phyloP scores from a whole-genome alignment of 2,797 vertebrate genomes.

The Diplodus puntazzo region DNA sequence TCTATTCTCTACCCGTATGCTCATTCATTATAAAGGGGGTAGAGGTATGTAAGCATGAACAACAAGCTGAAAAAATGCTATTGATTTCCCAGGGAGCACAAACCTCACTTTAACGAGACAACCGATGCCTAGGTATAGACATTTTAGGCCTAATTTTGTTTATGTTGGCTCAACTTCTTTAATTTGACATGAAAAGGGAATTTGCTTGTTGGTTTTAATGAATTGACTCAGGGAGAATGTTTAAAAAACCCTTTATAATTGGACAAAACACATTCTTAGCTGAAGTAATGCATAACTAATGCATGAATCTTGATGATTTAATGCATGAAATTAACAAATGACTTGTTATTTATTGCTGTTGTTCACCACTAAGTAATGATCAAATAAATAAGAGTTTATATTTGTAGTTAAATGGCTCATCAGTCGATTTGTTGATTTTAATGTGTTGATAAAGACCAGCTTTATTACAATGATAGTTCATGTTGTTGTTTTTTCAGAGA shows the following conservation, averaged over 20 bases:
- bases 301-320: neutral
- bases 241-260: neutral
- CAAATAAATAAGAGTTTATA: neutral
- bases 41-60: neutral
- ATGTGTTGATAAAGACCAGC: neutral
- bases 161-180: neutral
- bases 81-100: neutral
- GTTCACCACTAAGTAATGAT: neutral
- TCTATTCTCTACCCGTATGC: constrained; percentile 39
- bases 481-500: neutral
- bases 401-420: neutral
- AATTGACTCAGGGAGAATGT: neutral
- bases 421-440: neutral
- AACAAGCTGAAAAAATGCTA: constrained; percentile 12
- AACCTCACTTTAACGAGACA: neutral
- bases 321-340: neutral
- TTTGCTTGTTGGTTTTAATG: neutral
- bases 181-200: neutral
- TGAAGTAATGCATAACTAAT: neutral
- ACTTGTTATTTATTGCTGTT: neutral
- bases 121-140: neutral
- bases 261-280: neutral
- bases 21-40: constrained; percentile 8
- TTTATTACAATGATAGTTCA: neutral
- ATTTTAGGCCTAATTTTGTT: neutral